These are phyloP conservation scores for Tineola bisselliella DNA, from an alignment of 2,888 invertebrate species.

Conservation along the genomic window DNA sequence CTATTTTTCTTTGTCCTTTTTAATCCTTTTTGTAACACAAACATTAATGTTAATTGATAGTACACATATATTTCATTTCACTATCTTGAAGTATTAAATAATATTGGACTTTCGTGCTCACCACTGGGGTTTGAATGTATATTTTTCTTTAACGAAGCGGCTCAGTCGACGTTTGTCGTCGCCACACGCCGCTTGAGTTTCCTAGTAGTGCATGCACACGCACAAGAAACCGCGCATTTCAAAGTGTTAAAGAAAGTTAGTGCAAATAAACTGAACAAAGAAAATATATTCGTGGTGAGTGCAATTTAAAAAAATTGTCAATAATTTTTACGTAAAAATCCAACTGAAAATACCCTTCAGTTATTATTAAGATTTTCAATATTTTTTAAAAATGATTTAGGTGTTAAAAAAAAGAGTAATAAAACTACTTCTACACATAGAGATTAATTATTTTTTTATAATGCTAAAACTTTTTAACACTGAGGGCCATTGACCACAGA, in stretches of 20 bases:
- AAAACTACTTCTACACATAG: too few relatives aligned
- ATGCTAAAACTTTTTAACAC: too few relatives aligned
- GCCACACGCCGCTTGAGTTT: background rate
- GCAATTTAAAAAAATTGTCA: background rate
- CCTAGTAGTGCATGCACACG: background rate
- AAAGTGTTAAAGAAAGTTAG: background rate
- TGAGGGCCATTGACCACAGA: too few relatives aligned
- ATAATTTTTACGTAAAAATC: background rate
- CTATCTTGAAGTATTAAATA: background rate
- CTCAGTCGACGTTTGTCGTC: constrained; percentile 1
- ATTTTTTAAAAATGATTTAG: too few relatives aligned
- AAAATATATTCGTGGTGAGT: background rate
- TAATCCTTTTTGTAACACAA: too few relatives aligned
- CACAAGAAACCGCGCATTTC: background rate
- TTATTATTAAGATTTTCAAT: background rate
- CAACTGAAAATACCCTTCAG: too few relatives aligned
- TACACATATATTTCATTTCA: background rate
- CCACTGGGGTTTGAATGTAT: background rate
- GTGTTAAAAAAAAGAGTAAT: too few relatives aligned
- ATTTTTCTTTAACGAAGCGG: background rate
- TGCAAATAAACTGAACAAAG: background rate
- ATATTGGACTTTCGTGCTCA: background rate
- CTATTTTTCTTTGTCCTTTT: too few relatives aligned
- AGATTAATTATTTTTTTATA: too few relatives aligned
- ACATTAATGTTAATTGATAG: too few relatives aligned